phyloP scores from a whole-genome alignment of 23 tunicate genomes.

The Phallusia fumigata region DNA sequence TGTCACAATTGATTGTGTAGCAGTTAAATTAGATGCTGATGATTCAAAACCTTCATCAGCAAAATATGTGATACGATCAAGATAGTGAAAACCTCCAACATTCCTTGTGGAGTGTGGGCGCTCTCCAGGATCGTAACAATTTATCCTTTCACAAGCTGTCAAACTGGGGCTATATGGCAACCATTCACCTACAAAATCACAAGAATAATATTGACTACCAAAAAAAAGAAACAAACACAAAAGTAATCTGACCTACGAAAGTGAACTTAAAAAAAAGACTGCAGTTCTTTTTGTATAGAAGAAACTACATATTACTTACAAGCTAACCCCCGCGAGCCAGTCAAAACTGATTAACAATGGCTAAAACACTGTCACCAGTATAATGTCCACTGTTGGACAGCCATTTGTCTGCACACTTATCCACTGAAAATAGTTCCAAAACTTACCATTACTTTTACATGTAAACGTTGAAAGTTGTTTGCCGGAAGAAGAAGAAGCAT shows the following conservation, averaged over 20 bases:
- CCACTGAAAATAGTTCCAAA: too few relatives aligned
- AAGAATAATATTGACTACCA: not conserved
- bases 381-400: too few relatives aligned
- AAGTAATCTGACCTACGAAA: too few relatives aligned
- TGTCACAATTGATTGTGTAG: conserved; percentile 23
- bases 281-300: too few relatives aligned
- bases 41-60: conserved; percentile 59
- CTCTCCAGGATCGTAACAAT: conserved; percentile 67
- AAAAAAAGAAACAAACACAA: not conserved
- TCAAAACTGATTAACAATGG: too few relatives aligned
- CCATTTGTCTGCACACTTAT: too few relatives aligned
- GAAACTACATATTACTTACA: too few relatives aligned
- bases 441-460: conserved; percentile 39
- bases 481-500: conserved; percentile 22
- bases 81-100: conserved; percentile 25
- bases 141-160: conserved; percentile 26
- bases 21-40: not conserved
- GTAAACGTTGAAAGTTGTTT: not conserved
- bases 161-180: conserved; percentile 23
- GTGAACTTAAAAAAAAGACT: too few relatives aligned
- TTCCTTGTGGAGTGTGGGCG: conserved; percentile 21
- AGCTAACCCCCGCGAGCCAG: too few relatives aligned
- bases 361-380: too few relatives aligned
- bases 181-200: conserved; percentile 51
- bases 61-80: conserved; percentile 36